A percentile compares a stretch with the other conserved stretches of the same genome.
Conservation (phyloP, 2,888 invertebrate genomes). For the Drosophila sordidapex region DNA sequence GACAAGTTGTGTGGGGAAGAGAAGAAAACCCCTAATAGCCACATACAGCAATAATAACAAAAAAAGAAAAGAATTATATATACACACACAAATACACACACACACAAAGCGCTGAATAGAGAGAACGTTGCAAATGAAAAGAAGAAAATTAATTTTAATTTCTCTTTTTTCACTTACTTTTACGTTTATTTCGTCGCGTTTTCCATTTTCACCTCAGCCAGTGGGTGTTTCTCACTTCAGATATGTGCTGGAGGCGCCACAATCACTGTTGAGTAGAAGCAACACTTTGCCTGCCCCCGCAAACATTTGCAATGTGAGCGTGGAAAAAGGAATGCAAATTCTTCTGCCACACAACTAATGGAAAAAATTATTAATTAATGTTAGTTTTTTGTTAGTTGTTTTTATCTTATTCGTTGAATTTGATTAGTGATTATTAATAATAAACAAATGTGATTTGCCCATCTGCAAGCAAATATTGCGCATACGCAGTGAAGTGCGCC, state of each 20-base stretch:
- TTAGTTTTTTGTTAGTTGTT: not conserved
- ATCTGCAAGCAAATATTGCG: constrained; percentile 41
- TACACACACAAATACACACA: not conserved
- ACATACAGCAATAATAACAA: constrained; percentile 37
- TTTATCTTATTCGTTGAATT: not conserved
- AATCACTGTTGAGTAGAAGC: not conserved
- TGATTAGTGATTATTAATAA: not conserved
- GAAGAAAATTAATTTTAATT: constrained; percentile 74
- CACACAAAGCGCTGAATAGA: not conserved
- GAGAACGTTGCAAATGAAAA: constrained; percentile 52
- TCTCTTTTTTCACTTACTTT: constrained; percentile 49
- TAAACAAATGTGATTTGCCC: not conserved
- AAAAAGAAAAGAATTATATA: constrained; percentile 14
- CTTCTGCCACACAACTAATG: not conserved
- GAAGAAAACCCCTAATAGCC: constrained; percentile 20
- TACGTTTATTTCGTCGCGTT: constrained; percentile 33
- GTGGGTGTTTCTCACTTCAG: constrained; percentile 4
- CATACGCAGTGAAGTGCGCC: constrained; percentile 55
- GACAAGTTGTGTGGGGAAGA: constrained; percentile 21
- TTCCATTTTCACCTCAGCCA: constrained; percentile 43
- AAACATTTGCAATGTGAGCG: not conserved
- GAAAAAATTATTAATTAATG: not conserved
- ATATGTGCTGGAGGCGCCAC: constrained; percentile 1
- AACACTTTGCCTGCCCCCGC: not conserved
- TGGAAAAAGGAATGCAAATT: not conserved